Percentiles rank a stretch among this genome's conserved stretches.
These are phyloP conservation scores for Helarctos malayanus DNA, from an alignment of 2,797 vertebrate genomes.

Conservation along the genomic window DNA sequence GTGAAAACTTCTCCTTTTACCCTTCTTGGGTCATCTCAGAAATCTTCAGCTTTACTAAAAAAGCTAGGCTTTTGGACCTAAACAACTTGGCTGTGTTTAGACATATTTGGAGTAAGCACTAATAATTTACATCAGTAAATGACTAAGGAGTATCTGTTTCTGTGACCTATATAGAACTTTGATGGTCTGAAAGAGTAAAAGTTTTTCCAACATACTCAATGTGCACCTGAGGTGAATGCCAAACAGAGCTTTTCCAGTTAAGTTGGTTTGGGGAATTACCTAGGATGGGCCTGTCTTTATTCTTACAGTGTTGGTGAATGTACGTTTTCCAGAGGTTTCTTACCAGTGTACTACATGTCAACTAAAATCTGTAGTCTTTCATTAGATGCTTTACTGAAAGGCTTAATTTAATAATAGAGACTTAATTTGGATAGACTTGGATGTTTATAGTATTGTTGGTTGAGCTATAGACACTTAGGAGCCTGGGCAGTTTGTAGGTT, in stretches of 20 bases:
- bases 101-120: background rate
- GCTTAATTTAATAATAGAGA: background rate
- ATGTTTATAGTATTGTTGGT: background rate
- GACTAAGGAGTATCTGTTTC: background rate
- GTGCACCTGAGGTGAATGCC: background rate
- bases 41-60: background rate
- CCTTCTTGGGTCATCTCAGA: background rate
- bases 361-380: constrained; percentile 1
- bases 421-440: background rate
- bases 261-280: background rate
- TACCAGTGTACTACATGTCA: background rate
- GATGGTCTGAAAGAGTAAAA: background rate
- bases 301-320: background rate
- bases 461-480: background rate
- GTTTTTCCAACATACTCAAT: background rate
- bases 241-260: background rate
- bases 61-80: background rate
- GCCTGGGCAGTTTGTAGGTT: background rate
- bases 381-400: constrained; percentile 11
- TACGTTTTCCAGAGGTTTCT: background rate
- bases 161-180: background rate
- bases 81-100: background rate
- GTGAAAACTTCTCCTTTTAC: constrained; percentile 28
- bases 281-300: background rate
- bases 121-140: constrained; percentile 9